Conservation (phyloP, 1,140 invertebrate genomes). For the Propsilocerus akamusi region DNA sequence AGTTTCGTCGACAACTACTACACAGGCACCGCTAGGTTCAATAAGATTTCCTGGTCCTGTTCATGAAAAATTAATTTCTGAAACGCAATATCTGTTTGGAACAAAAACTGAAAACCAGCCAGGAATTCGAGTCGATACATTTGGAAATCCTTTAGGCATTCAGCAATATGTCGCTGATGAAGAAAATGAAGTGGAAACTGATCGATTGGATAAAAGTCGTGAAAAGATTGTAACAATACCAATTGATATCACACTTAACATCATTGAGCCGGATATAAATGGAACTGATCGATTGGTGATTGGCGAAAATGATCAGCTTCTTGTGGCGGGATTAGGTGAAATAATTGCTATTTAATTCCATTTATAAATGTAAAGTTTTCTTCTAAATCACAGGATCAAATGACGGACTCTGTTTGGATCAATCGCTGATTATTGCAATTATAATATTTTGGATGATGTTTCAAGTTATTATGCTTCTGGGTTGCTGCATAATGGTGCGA, state of each 20-base stretch:
- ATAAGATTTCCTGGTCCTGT: background rate
- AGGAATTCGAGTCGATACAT: background rate
- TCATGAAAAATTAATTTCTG: background rate
- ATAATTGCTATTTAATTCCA: background rate
- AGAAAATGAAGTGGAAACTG: conserved; percentile 7
- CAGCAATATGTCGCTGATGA: conserved; percentile 7
- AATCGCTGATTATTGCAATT: conserved; percentile 19
- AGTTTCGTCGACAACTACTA: background rate
- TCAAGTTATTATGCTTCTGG: conserved; percentile 18
- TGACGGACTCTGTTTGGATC: conserved; percentile 16
- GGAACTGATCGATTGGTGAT: conserved; percentile 24
- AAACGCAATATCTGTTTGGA: background rate
- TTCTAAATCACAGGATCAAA: conserved; percentile 12
- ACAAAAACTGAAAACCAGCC: conserved; percentile 9
- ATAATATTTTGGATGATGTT: conserved; percentile 22
- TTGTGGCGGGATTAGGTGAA: conserved; percentile 28
- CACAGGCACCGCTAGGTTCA: background rate
- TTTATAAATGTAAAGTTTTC: conserved; percentile 3
- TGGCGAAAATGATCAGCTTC: conserved; percentile 25
- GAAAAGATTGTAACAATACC: conserved; percentile 19
- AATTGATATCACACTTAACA: conserved; percentile 26
- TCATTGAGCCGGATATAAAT: conserved; percentile 21
- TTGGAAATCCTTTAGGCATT: background rate
- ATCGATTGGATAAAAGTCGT: conserved; percentile 8
- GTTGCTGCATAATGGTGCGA: conserved; percentile 19